Evolutionary conservation across 2,888 invertebrate species (phyloP), one percentile per base, ranked within the genome.

Genomic region (Prosapia bicincta): DNA sequence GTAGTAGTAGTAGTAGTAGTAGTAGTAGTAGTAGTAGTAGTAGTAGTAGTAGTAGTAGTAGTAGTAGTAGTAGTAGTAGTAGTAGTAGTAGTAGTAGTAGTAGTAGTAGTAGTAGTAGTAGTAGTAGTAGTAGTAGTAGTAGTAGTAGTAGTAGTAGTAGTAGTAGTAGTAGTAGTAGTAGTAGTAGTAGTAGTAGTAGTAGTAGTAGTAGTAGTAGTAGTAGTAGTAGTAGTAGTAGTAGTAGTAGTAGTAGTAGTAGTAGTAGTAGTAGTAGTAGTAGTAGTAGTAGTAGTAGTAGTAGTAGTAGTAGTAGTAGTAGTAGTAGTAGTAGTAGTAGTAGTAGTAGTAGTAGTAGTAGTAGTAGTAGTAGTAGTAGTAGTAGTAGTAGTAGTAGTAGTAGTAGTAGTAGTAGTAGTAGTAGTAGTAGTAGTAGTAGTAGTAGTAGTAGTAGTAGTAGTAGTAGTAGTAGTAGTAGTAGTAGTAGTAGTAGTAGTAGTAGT

Each of bases 21-120:
- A 65, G 71, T 67, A 71, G 71, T 66, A 71, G 71, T 15, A 71
- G 54, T 66, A 71, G 71, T 66, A 71, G 54, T 73, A 72, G 26
- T n/a, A 69, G 74, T 43, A 67, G 32, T 30, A n/a, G 24, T 20
- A 70, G 32, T 69, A 78, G 26, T 68, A 71, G 26, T 32, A 68
- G 23, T 71, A 71, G 65, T 71, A 65, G 71, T 71, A 71, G 38
- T 71, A 65, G 71, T 71, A 71, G 71, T 15, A 65, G 71, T 71
- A 65, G 71, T 67, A 71, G 71, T 66, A 71, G 71, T 15, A 71
- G 54, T 66, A 71, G 71, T 66, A 71, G 54, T 73, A 72, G 26
- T n/a, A 69, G 74, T 43, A 67, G 32, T 30, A n/a, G 24, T 20
- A 70, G 32, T 69, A 78, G 26, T 68, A 71, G 26, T 32, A 68